Base-by-base conservation (phyloP, 2,888 invertebrate species). In the Agrochola litura region DNA sequence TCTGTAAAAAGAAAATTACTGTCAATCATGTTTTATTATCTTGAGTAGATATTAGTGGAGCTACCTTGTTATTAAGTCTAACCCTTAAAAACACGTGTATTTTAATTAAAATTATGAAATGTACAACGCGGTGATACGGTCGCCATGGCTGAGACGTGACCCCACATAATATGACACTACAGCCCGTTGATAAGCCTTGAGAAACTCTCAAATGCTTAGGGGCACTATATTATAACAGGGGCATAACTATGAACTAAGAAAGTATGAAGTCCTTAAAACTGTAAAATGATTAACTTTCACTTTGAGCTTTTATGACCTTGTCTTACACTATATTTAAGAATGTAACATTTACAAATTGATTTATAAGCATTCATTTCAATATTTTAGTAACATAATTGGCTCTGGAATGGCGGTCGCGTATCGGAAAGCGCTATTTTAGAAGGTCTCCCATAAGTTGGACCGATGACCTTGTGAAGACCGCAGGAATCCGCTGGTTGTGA, bases 21-120 rank as follows among this genome's bases (percentile, higher is more conserved):
- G 30, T 54, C 58, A 25, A 54, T 81, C 22, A 60, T 19, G 37
- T 54, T 60, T 25, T 0, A 25, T 14, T 25, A 60, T 4, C 5
- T 22, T 0, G n/a, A 77, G n/a, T 72, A 16, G 10, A 6, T n/a
- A 19, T 16, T 14, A 43, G 22, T 22, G 5, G 22, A 30, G 10
- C 12, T 25, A 43, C n/a, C 54, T 54, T 49, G 67, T 52, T 52
- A 52, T 63, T 37, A 80, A n/a, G 52, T 56, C 56, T 19, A 25
- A 52, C 52, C 56, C 43, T 19, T 63, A 60, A 61, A 70, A 64
- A 73, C 72, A 70, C 22, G 66, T 75, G 73, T 61, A 43, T 79
- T 83, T 86, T 84, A 86, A 86, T 84, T 78, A 86, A 83, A 83
- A 73, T 73, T 25, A 61, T 37, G 63, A 73, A 63, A 77, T 64